phyloP scores from a whole-genome alignment of 64 coral and sea anemone genomes.

The Dendrophyllia cribrosa region DNA sequence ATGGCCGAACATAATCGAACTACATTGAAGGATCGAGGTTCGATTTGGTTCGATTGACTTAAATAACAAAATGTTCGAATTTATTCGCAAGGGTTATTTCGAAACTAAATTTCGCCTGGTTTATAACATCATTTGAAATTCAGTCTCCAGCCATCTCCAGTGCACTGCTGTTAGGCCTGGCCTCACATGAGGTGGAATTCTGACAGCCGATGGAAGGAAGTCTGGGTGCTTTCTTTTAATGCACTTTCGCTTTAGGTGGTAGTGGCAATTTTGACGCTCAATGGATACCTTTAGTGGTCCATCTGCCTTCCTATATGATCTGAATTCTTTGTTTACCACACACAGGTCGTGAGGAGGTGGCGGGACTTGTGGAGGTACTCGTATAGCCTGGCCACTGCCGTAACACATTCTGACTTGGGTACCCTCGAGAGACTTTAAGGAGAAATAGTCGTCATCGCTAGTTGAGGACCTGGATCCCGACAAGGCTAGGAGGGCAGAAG shows the following conservation, averaged over 20 bases:
- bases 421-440: constrained; percentile 46
- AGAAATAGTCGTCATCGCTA: constrained; percentile 23
- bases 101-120: too few relatives aligned
- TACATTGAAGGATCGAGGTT: too few relatives aligned
- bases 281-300: constrained; percentile 44
- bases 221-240: constrained; percentile 46
- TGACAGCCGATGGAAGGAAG: constrained; percentile 40
- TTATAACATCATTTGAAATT: constrained; percentile 52
- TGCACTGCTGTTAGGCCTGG: constrained; percentile 28
- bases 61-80: too few relatives aligned
- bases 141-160: constrained; percentile 39
- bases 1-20: too few relatives aligned
- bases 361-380: constrained; percentile 53
- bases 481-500: constrained; percentile 47
- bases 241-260: constrained; percentile 54
- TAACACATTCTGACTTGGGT: constrained; percentile 66
- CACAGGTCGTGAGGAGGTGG: constrained; percentile 55
- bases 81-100: too few relatives aligned
- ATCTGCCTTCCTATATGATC: constrained; percentile 58
- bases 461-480: constrained; percentile 2
- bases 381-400: constrained; percentile 53
- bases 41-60: too few relatives aligned
- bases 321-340: constrained; percentile 50
- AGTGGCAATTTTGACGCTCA: constrained; percentile 63
- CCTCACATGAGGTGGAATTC: constrained; percentile 36